These are phyloP conservation scores for Subacronicta megacephala DNA, from an alignment of 2,888 invertebrate species.

Conservation along the genomic window DNA sequence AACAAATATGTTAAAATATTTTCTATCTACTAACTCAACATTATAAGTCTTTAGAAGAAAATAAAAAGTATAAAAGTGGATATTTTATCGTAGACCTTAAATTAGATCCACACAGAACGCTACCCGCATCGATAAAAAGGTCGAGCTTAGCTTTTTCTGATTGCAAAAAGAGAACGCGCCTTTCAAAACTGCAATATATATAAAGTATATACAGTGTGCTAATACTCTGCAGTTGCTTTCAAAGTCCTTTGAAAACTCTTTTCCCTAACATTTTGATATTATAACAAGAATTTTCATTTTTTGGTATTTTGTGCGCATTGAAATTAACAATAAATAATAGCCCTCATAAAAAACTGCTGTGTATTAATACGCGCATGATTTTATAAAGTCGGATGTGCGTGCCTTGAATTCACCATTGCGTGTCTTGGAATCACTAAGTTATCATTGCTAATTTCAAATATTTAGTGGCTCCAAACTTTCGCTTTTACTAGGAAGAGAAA, in stretches of 20 bases:
- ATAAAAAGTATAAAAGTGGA: conserved; percentile 47
- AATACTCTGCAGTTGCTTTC: conserved; percentile 20
- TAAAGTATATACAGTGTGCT: conserved; percentile 24
- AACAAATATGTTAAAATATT: no score
- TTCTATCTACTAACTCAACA: neutral
- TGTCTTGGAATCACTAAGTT: no score
- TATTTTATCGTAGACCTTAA: conserved; percentile 60
- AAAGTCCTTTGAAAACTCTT: conserved; percentile 8
- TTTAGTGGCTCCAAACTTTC: neutral
- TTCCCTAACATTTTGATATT: neutral
- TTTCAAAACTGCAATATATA: conserved; percentile 42
- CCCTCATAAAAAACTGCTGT: no score
- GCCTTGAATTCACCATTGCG: no score
- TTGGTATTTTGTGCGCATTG: no score
- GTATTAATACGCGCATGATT: no score
- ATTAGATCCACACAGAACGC: conserved; percentile 62
- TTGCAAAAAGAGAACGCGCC: conserved; percentile 58
- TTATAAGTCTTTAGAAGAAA: conserved; percentile 38
- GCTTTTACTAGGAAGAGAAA: neutral
- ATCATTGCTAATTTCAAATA: no score
- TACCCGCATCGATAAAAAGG: conserved; percentile 65
- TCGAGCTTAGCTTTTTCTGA: conserved; percentile 63
- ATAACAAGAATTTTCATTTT: no score
- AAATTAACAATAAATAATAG: no score
- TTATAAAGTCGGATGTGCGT: no score